Conservation (phyloP, 2,888 invertebrate species). For the Plebejus anna region DNA sequence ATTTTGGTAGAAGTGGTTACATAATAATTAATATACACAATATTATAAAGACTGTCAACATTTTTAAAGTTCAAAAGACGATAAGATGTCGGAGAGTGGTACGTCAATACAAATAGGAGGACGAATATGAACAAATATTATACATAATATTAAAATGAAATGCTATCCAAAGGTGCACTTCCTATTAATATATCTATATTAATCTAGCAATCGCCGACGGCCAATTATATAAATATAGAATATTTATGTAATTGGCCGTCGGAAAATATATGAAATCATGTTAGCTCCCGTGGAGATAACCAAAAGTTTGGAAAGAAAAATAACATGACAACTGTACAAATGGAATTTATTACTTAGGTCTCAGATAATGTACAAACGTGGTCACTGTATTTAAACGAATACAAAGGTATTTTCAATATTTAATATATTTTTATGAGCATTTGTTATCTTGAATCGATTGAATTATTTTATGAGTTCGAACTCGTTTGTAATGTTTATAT, state of each 20-base stretch:
- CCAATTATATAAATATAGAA: no score
- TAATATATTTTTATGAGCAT: conserved; percentile 23
- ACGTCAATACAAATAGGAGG: no score
- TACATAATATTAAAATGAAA: no score
- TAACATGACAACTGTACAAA: conserved; percentile 46
- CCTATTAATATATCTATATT: no score
- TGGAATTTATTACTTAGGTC: conserved; percentile 38
- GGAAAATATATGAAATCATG: conserved; percentile 59
- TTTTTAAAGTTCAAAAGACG: no score
- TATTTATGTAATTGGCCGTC: not conserved
- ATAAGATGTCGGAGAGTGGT: no score
- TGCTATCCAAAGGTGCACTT: not conserved
- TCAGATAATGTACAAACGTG: conserved; percentile 32
- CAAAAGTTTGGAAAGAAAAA: conserved; percentile 54
- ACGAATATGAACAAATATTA: no score
- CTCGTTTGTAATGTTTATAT: conserved; percentile 25
- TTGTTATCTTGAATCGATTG: conserved; percentile 23
- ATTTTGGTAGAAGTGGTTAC: no score
- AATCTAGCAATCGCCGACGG: no score
- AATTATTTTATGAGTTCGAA: conserved; percentile 24
- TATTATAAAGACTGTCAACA: no score
- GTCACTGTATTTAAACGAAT: conserved; percentile 22
- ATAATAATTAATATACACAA: no score
- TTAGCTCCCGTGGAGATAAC: conserved; percentile 65
- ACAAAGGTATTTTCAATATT: conserved; percentile 28